Evolutionary conservation across 2,888 invertebrate genomes (phyloP), one percentile per base, ranked within the genome.

Genomic region (Elmis aenea): DNA sequence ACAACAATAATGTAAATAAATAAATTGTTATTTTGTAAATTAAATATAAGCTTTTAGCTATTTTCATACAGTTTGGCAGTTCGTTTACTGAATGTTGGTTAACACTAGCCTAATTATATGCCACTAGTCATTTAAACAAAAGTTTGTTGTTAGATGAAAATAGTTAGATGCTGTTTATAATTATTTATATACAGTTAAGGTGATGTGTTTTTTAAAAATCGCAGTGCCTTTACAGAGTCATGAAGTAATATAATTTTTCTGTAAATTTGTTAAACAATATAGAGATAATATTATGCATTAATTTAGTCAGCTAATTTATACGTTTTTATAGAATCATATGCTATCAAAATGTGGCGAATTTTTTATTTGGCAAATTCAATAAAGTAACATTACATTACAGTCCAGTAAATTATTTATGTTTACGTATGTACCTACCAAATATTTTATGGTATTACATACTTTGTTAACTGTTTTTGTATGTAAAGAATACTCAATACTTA

Each of bases 151-250:
- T 47, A 38, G 38, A 35, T 40, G 38, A 25, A 31, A 37, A 16
- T 39, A 36, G 32, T 33, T 21, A 5, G 18, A 41, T 29, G 9
- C 23, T 24, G 14, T 27, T 40, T 35, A 31, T 13, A 8, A 30
- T 33, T 37, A 30, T 33, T 33, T 37, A 33, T 37, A 23, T 37
- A 21, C 16, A 32, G 15, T 21, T 27, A 27, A 13, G 30, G 21
- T 26, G 31, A 31, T 41, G 29, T 38, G 33, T 37, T 33, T 39
- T 28, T 35, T 16, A 27, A 44, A 42, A 42, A 49, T 42, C 42
- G 38, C 49, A 49, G 49, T 49, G 49, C 49, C 49, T 49, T 49
- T 46, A 40, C 40, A 37, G 37, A 41, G 36, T 40, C 31, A 15
- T 23, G 33, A 46, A 46, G 46, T 34, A 42, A 45, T 45, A 46